Base-by-base conservation (phyloP, 2,888 invertebrate genomes). In the Eurytoma californica region DNA sequence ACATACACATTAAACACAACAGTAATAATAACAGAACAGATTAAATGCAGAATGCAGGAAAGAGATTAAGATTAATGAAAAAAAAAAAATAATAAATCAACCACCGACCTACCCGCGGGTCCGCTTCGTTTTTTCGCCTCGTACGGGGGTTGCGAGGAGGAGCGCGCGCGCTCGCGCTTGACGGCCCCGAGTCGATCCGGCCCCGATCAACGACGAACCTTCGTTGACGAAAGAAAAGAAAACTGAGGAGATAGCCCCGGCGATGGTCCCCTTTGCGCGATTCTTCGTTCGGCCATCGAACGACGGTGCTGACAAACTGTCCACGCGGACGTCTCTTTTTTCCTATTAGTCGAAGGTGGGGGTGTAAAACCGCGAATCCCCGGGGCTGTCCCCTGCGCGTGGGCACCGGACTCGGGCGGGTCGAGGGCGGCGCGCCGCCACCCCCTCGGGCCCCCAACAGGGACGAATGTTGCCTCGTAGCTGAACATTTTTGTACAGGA, bases 41-140 rank as follows among this genome's bases (percentile, higher is more conserved):
- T 83, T 83, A 80, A 61, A 79, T 68, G 70, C 81, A 81, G 79
- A 78, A 83, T 81, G 82, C 81, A 82, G 79, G 81, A 83, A 83
- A 82, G 79, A 83, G 72, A 24, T 82, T 82, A 81, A 80, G 80
- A 84, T 81, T 76, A 82, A 85, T 85, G 82, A 83, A 83, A 85
- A 84, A 83, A 84, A 80, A 80, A 84, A 83, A 84, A 82, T 39
- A 39, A 39, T 39, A 82, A 83, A 84, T 83, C 83, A 86, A 87
- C 85, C 87, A 89, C 87, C 87, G 89, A 90, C 90, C 90, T 90
- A 90, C 90, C 89, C 89, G 89, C 90, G 90, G 90, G 89, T 90
- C 89, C 90, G 90, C 90, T 90, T 90, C 90, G 89, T 89, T 88
- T 84, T 85, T 86, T 88, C 86, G 87, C 86, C 87, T 84, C 85